Base-by-base conservation (phyloP, 1,140 invertebrate species). In the Pissodes strobi region DNA sequence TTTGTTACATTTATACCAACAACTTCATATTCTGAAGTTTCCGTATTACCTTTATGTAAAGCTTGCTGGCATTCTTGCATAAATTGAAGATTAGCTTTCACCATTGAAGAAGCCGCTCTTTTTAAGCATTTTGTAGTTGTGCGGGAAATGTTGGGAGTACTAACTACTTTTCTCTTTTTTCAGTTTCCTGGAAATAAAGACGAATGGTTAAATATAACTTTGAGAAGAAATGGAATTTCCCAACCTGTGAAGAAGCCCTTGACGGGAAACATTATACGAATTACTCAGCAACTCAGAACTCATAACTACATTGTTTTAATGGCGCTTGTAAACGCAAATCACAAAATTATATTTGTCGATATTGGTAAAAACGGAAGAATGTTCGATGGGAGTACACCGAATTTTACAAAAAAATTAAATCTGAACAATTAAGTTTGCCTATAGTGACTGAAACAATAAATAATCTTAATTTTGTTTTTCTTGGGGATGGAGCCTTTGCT, bases 321-420 rank as follows among this genome's bases (percentile, higher is more conserved):
- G 27, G 52, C 17, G 12, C 34, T 55, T 13, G 52, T 55, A 13
- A 17, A 37, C 18, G 12, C 52, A 12, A 39, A 55, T n/a, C n/a
- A n/a, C n/a, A n/a, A n/a, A n/a, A n/a, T n/a, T n/a, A n/a, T n/a
- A n/a, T n/a, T n/a, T n/a, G 52, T 55, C n/a, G 52, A 55, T n/a
- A 30, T 55, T 9, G 52, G 52, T 8, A 55, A 55, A 37, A 55
- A 55, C 34, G 52, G 52, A n/a, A 55, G 52, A 37, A 2, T 39
- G 10, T 55, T 30, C 10, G 52, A 55, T 17, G 52, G 52, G 52
- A 55, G 18, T 55, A 55, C 37, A 55, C 52, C 5, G 10, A 37
- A 6, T 55, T 55, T 55, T 17, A 30, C 18, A 13, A 13, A 9
- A n/a, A n/a, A n/a, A n/a, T n/a, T n/a, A n/a, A n/a, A n/a, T n/a